phyloP scores from a whole-genome alignment of 2,888 invertebrate species.

The Meghimatium bilineatum region DNA sequence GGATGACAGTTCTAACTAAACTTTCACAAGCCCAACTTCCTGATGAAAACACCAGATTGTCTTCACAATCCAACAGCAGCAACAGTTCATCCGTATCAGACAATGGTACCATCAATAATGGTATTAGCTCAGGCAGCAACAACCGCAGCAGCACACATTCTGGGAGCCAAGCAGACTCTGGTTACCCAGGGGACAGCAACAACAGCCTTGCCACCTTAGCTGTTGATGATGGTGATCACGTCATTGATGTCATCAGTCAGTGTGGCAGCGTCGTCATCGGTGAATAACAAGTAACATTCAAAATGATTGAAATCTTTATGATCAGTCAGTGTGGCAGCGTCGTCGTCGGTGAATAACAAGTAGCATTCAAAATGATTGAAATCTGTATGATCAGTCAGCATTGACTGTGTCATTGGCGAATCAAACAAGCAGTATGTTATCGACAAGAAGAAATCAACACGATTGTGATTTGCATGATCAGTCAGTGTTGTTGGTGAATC shows the following conservation, averaged over 20 bases:
- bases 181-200: constrained; percentile 41
- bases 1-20: constrained; percentile 76
- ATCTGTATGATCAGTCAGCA: too few relatives aligned
- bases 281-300: too few relatives aligned
- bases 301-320: too few relatives aligned
- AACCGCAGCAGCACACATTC: constrained; percentile 54
- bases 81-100: constrained; percentile 48
- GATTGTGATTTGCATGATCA: too few relatives aligned
- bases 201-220: constrained; percentile 34
- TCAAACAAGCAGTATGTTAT: too few relatives aligned
- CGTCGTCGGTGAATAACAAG: neutral
- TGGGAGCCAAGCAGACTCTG: constrained; percentile 51
- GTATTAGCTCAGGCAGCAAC: constrained; percentile 45
- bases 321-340: constrained; percentile 32
- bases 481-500: constrained; percentile 10
- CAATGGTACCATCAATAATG: constrained; percentile 36
- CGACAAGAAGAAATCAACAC: too few relatives aligned
- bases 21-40: constrained; percentile 65
- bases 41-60: constrained; percentile 53
- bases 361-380: too few relatives aligned
- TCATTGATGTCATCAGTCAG: constrained; percentile 23
- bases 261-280: constrained; percentile 14
- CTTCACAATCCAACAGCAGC: constrained; percentile 54
- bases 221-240: neutral
- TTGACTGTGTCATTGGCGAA: too few relatives aligned